Evolutionary conservation across 2,888 invertebrate genomes (phyloP).

Genomic region (Chalcosyrphus nemorum): DNA sequence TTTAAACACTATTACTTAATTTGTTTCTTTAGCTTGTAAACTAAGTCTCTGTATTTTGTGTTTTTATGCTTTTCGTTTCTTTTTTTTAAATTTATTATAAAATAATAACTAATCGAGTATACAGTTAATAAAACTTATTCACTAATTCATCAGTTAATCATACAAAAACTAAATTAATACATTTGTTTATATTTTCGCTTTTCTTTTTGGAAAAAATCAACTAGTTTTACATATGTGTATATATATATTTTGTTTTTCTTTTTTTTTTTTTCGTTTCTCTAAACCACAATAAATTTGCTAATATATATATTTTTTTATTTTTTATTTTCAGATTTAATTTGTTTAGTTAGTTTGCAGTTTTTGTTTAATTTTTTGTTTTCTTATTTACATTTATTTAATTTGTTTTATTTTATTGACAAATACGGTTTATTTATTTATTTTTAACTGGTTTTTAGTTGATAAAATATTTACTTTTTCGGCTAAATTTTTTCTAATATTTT

Average conservation of each 20-base stretch:
- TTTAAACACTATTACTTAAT: slow-evolving; percentile 13
- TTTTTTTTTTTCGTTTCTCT: slow-evolving; percentile 49
- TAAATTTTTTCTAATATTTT: slow-evolving; percentile 50
- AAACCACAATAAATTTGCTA: slow-evolving; percentile 65
- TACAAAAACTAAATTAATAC: slow-evolving; percentile 72
- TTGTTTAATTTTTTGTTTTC: slow-evolving; percentile 36
- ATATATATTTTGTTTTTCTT: slow-evolving; percentile 48
- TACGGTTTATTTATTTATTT: slow-evolving; percentile 11
- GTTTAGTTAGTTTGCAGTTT: slow-evolving; percentile 44
- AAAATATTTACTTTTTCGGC: slow-evolving; percentile 56
- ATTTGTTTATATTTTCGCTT: slow-evolving; percentile 42
- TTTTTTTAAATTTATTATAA: slow-evolving; percentile 34
- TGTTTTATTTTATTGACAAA: slow-evolving; percentile 39
- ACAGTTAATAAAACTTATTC: slow-evolving; percentile 66
- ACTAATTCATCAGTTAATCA: slow-evolving; percentile 68
- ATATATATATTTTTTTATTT: slow-evolving; percentile 1
- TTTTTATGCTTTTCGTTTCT: not conserved
- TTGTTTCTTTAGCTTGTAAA: slow-evolving; percentile 57
- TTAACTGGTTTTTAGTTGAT: slow-evolving; percentile 52
- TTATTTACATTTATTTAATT: slow-evolving; percentile 56
- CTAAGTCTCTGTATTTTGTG: slow-evolving; percentile 55
- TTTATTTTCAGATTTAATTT: slow-evolving; percentile 22
- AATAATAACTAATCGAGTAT: slow-evolving; percentile 67
- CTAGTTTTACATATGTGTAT: slow-evolving; percentile 52
- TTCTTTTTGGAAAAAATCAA: slow-evolving; percentile 48